These are phyloP conservation scores for Poecilia picta DNA, from an alignment of 2,797 vertebrate species.

Conservation along the genomic window DNA sequence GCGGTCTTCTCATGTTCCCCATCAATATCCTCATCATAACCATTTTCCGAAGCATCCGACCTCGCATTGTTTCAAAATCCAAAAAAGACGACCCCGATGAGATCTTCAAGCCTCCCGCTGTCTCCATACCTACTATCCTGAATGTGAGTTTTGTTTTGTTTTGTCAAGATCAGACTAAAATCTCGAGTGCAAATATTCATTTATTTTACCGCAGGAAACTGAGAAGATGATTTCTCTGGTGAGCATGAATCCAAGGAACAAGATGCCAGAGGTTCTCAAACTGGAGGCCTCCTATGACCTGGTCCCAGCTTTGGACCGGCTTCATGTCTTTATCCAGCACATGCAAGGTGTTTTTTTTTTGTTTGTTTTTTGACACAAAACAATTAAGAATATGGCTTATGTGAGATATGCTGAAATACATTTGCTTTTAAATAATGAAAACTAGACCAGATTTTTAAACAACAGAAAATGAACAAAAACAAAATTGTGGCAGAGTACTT, in stretches of 20 bases:
- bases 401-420: not conserved
- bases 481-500: too few relatives aligned
- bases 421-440: not conserved
- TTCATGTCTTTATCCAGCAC: slow-evolving; percentile 74
- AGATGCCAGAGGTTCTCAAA: slow-evolving; percentile 51
- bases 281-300: slow-evolving; percentile 74
- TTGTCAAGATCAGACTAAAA: not conserved
- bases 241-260: slow-evolving; percentile 76
- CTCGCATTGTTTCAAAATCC: slow-evolving; percentile 61
- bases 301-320: slow-evolving; percentile 64
- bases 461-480: not conserved
- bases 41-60: slow-evolving; percentile 85
- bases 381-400: too few relatives aligned
- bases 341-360: slow-evolving; percentile 74
- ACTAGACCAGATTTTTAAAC: not conserved
- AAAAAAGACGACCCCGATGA: slow-evolving; percentile 24
- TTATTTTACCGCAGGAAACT: slow-evolving; percentile 50
- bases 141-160: slow-evolving; percentile 63
- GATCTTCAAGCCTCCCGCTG: slow-evolving; percentile 14
- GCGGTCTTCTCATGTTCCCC: slow-evolving; percentile 88
- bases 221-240: slow-evolving; percentile 50
- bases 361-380: not conserved
- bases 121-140: slow-evolving; percentile 70
- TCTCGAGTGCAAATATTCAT: not conserved
- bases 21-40: slow-evolving; percentile 89